phyloP scores from a whole-genome alignment of 2,888 invertebrate species.

The Oligia latruncula region DNA sequence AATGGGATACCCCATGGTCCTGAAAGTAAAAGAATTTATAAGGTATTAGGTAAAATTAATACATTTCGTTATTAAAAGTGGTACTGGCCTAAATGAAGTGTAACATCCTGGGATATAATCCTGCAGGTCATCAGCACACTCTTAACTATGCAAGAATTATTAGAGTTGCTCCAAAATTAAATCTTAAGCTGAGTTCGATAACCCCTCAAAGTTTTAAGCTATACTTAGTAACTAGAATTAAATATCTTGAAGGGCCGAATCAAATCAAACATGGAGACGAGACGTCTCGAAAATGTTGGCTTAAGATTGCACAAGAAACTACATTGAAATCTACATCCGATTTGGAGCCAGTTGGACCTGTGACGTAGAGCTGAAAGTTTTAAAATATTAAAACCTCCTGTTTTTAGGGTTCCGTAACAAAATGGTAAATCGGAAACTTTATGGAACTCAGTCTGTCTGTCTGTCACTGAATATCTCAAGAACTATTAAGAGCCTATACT shows the following conservation, averaged over 20 bases:
- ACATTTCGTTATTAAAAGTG: background rate
- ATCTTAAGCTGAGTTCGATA: background rate
- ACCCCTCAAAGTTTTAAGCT: background rate
- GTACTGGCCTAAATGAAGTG: background rate
- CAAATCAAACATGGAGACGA: background rate
- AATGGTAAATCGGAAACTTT: no score
- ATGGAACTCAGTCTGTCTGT: no score
- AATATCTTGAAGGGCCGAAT: no score
- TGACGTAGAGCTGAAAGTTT: background rate
- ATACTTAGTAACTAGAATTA: background rate
- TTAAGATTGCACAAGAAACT: background rate
- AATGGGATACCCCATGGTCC: slow-evolving; percentile 96
- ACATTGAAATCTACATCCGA: background rate
- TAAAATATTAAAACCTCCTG: background rate
- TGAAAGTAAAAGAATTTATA: slow-evolving; percentile 68
- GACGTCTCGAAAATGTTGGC: background rate
- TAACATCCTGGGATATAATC: background rate
- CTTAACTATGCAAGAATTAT: background rate
- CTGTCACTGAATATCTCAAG: no score
- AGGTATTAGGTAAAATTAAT: background rate
- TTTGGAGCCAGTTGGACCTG: background rate
- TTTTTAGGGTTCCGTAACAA: no score
- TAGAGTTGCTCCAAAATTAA: background rate
- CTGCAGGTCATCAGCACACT: background rate
- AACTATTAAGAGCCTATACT: no score